These are phyloP conservation scores for Meghimatium bilineatum DNA, from an alignment of 2,888 invertebrate species.

Conservation along the genomic window DNA sequence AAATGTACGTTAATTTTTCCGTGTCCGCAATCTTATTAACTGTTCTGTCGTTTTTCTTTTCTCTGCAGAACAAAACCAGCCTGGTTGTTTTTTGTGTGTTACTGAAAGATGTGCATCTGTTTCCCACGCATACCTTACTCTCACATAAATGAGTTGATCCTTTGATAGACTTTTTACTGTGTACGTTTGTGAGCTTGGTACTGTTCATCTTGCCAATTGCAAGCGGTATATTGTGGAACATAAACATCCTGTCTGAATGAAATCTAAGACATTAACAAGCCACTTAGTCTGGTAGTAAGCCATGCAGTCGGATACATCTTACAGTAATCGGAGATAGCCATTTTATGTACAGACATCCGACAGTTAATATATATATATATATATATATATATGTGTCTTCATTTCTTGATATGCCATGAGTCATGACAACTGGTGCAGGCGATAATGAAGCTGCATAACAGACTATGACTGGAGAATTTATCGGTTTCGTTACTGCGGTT, in stretches of 20 bases:
- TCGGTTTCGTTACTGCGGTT: too few species aligned
- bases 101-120: not conserved
- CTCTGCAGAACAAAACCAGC: not conserved
- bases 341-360: too few species aligned
- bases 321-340: not conserved
- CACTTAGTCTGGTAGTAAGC: not conserved
- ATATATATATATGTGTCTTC: too few species aligned
- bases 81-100: not conserved
- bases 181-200: not conserved
- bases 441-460: too few species aligned
- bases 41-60: not conserved
- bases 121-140: constrained; percentile 3
- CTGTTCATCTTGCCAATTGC: not conserved
- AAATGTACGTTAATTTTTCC: not conserved
- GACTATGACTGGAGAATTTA: too few species aligned
- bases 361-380: too few species aligned
- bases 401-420: too few species aligned
- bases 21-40: not conserved
- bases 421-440: too few species aligned
- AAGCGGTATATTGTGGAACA: not conserved
- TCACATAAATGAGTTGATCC: not conserved
- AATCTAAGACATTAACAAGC: not conserved
- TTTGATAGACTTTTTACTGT: not conserved
- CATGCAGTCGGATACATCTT: too few species aligned
- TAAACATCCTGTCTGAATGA: not conserved